Evolutionary conservation across 2,797 vertebrate genomes (phyloP).

Genomic region (Bothrops alternatus): DNA sequence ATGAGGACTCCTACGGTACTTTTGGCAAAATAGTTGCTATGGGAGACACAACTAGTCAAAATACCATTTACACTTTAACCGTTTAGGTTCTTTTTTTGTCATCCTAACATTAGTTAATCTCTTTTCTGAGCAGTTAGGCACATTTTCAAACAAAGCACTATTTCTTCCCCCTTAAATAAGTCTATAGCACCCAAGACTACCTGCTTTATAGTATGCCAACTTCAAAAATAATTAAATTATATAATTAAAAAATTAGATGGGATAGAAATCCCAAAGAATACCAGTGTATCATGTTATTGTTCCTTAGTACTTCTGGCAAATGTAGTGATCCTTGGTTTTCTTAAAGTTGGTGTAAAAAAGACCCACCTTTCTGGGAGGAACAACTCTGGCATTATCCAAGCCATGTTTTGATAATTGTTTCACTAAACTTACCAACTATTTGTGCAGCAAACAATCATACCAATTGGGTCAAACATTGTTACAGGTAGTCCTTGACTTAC

Average conservation of each 20-base stretch:
- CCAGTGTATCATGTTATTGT: not conserved
- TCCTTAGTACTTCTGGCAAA: not conserved
- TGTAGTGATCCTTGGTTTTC: not conserved
- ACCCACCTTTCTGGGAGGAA: not conserved
- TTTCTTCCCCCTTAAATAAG: not conserved
- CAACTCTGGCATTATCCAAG: not conserved
- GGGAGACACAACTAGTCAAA: not conserved
- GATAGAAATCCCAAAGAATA: not conserved
- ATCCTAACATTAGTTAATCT: not conserved
- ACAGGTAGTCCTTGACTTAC: no score
- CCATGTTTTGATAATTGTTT: not conserved
- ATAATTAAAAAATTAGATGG: not conserved
- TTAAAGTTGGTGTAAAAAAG: not conserved
- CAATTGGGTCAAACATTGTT: not conserved
- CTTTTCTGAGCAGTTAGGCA: not conserved
- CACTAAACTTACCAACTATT: not conserved
- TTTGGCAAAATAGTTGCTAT: not conserved
- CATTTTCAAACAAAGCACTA: not conserved
- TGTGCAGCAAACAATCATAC: not conserved
- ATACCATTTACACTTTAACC: not conserved
- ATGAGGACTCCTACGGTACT: not conserved
- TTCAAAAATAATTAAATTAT: not conserved
- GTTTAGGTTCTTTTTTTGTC: not conserved
- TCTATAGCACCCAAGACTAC: not conserved
- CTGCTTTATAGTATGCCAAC: not conserved